Evolutionary conservation across 2,888 invertebrate species (phyloP).

Genomic region (Oscheius sp.): DNA sequence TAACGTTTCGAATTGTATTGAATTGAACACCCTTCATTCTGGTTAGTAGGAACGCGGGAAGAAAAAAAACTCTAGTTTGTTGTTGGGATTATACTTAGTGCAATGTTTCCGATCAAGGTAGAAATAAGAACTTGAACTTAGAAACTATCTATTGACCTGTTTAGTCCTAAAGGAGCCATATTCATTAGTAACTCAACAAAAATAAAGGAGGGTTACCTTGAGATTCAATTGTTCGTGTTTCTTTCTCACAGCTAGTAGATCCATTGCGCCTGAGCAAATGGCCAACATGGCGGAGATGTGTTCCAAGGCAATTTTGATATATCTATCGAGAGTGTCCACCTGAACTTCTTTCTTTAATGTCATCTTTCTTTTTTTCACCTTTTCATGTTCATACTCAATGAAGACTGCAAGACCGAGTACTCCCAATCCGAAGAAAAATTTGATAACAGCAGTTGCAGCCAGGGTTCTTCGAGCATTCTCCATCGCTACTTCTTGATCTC

Average conservation of each 20-base stretch:
- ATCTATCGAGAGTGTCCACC: slow-evolving; percentile 60
- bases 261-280: slow-evolving; percentile 60
- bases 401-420: slow-evolving; percentile 66
- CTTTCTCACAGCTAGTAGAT: slow-evolving; percentile 60
- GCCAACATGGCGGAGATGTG: slow-evolving; percentile 65
- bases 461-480: slow-evolving; percentile 49
- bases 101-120: too few species aligned
- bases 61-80: not conserved
- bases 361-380: slow-evolving; percentile 23
- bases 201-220: slow-evolving; percentile 54
- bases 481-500: slow-evolving; percentile 60
- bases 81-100: not conserved
- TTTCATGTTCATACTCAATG: slow-evolving; percentile 67
- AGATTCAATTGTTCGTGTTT: slow-evolving; percentile 63
- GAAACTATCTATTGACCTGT: not conserved
- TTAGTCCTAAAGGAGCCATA: too few species aligned
- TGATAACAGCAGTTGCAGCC: slow-evolving; percentile 58
- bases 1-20: not conserved
- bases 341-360: slow-evolving; percentile 12
- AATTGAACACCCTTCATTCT: not conserved
- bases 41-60: too few species aligned
- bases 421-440: slow-evolving; percentile 61
- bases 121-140: too few species aligned
- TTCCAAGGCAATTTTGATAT: slow-evolving; percentile 68
- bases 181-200: not conserved